Evolutionary conservation across 2,888 invertebrate species (phyloP), one percentile per base, ranked within the genome.

Genomic region (Dastarcus helophoroides): DNA sequence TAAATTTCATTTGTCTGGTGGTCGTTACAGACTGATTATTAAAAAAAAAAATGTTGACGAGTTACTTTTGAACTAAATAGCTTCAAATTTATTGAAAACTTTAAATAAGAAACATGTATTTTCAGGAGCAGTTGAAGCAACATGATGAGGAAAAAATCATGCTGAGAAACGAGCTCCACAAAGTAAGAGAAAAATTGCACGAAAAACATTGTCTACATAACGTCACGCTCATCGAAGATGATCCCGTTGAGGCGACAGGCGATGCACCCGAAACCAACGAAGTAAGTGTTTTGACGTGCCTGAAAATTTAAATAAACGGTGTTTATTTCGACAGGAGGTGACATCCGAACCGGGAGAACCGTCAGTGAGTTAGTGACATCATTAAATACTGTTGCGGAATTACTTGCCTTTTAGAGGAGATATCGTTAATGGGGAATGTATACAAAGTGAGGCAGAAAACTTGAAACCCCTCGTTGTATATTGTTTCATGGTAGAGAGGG

Each of bases 131-230:
- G 49, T 71, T 82, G 36, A 78, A 76, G 58, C 74, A 77, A 48
- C 68, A 76, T 45, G 83, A 83, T 54, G 79, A 79, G 49, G 84
- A 84, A 55, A 66, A 79, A 33, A 79, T 79, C 49, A 68, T 73
- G 46, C 61, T 83, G 48, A 68, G 82, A 21, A 73, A 73, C 43
- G 83, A 84, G 55, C 62, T 82, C 48, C 73, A 78, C 48, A 70
- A 72, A 51, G 71, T 76, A 39, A 68, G 79, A 45, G 83, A 84
- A 56, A 74, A 77, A 50, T 62, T 79, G 37, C 78, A 79, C 53
- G 72, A 72, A 43, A 64, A 54, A 34, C 48, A 51, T 32, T 44
- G 49, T 28, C 40, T 72, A 54, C 69, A 69, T 51, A 53, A 54
- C 33, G 46, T 53, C 22, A 39, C 44, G 22, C 40, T 43, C 29